These are phyloP conservation scores for Sycobia sp. DNA, from an alignment of 1,140 invertebrate species.

Conservation along the genomic window DNA sequence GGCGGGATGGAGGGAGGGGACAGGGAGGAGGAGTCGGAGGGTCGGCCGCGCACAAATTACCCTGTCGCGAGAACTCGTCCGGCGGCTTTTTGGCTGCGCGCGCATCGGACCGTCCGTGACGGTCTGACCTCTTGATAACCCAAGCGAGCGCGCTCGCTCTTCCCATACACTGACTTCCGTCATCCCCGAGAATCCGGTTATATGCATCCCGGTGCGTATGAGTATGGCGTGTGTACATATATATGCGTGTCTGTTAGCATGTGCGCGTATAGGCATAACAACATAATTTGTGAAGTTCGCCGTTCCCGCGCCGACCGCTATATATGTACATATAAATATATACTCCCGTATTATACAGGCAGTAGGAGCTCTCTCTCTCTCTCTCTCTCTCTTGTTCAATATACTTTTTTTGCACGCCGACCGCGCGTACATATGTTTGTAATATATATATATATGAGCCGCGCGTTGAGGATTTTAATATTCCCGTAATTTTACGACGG, in stretches of 20 bases:
- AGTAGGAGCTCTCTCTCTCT: no score
- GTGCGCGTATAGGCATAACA: no score
- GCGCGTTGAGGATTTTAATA: no score
- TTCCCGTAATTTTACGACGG: no score
- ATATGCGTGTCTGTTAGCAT: no score
- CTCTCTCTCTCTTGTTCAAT: no score
- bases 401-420: constrained; percentile 16
- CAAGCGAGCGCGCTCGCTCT: constrained; percentile 44
- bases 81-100: constrained; percentile 42
- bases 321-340: no score
- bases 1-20: no score
- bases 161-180: no score
- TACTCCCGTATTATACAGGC: no score
- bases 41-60: constrained; percentile 46
- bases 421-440: background rate
- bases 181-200: constrained; percentile 39
- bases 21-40: constrained; percentile 30
- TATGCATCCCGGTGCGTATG: constrained; percentile 27
- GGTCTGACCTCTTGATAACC: constrained; percentile 23
- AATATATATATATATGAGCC: no score
- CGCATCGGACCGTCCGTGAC: background rate
- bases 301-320: background rate
- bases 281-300: constrained; percentile 41
- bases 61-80: constrained; percentile 42
- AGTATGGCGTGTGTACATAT: no score